Evolutionary conservation across 2,888 invertebrate species (phyloP).

Genomic region (Cylindroiulus punctatus): DNA sequence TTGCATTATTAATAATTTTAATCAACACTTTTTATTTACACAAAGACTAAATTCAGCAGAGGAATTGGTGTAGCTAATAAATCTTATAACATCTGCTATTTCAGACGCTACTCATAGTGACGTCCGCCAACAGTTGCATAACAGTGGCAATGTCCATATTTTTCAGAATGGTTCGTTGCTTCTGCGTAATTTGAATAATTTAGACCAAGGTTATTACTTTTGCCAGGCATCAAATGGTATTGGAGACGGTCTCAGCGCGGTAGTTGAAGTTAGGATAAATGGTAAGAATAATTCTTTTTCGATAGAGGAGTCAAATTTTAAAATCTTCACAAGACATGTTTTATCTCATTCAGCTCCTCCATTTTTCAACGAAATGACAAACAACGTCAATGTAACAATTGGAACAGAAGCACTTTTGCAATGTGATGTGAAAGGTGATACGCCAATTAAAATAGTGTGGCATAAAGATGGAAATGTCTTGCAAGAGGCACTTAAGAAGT

Average conservation of each 20-base stretch:
- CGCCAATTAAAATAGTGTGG: slow-evolving; percentile 56
- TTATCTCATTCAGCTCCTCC: slow-evolving; percentile 56
- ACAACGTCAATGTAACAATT: not conserved
- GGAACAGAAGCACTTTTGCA: slow-evolving; percentile 42
- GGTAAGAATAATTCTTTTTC: slow-evolving; percentile 69
- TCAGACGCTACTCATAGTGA: not conserved
- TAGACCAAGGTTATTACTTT: slow-evolving; percentile 81
- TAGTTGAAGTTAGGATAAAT: slow-evolving; percentile 92
- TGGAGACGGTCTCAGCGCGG: slow-evolving; percentile 92
- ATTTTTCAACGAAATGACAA: slow-evolving; percentile 49
- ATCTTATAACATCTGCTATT: not conserved
- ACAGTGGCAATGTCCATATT: not conserved
- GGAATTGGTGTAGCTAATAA: slow-evolving; percentile 25
- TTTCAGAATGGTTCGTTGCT: slow-evolving; percentile 55
- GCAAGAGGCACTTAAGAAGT: not conserved
- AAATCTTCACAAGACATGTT: no score
- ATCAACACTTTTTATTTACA: no score
- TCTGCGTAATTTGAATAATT: not conserved
- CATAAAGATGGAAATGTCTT: slow-evolving; percentile 55
- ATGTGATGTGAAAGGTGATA: slow-evolving; percentile 55
- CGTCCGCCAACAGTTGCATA: not conserved
- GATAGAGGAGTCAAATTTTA: no score
- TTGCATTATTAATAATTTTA: not conserved
- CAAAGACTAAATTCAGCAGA: not conserved
- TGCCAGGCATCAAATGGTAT: slow-evolving; percentile 97